phyloP scores from a whole-genome alignment of 2,113 vertebrate genomes.

The Brienomyrus brachyistius region DNA sequence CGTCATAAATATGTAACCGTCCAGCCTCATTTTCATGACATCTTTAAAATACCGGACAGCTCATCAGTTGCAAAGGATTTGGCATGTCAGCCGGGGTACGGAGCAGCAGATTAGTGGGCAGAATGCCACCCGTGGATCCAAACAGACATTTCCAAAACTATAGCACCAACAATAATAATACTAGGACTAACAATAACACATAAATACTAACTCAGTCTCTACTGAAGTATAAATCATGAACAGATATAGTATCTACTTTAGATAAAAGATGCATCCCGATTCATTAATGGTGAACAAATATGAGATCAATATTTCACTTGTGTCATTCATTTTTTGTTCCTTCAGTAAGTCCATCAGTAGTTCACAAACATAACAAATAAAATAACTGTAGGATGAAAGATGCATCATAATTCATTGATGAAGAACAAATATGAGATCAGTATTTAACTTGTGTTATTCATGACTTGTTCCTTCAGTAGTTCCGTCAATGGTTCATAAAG shows the following conservation, averaged over 20 bases:
- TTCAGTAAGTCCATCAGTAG: background rate
- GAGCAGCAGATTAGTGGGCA: background rate
- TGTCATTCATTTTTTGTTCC: background rate
- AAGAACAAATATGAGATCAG: background rate
- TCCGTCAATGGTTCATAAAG: no score
- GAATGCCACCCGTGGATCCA: background rate
- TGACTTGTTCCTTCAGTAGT: no score
- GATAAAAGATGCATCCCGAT: background rate
- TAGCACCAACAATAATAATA: background rate
- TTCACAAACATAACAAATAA: background rate
- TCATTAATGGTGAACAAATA: background rate
- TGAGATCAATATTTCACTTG: background rate
- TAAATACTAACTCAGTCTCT: background rate
- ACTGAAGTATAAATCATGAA: background rate
- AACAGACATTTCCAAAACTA: background rate
- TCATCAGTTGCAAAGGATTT: constrained; percentile 15
- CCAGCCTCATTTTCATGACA: constrained; percentile 3
- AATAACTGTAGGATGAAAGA: background rate
- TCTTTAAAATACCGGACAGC: constrained; percentile 3
- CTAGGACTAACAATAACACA: background rate
- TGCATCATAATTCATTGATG: background rate
- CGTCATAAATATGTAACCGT: background rate
- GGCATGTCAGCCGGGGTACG: background rate
- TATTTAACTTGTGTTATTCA: background rate
- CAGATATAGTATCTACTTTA: background rate